Evolutionary conservation across 2,888 invertebrate genomes (phyloP).

Genomic region (Sicus ferrugineus): DNA sequence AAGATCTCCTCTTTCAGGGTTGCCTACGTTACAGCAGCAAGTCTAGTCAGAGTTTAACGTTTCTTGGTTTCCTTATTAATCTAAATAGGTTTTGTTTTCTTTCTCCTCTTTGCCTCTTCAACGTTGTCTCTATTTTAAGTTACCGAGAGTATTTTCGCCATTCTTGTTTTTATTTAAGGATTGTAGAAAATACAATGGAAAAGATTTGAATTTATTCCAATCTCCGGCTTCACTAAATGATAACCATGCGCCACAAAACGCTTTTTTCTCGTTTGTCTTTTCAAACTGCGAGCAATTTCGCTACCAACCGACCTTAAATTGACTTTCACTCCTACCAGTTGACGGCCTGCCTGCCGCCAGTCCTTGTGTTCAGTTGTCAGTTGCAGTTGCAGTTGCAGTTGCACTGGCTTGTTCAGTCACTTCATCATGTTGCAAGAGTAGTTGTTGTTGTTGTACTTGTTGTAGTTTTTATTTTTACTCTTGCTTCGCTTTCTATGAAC

Average conservation of each 20-base stretch:
- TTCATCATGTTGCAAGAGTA: constrained; percentile 18
- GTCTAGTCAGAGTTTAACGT: not conserved
- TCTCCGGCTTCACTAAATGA: not conserved
- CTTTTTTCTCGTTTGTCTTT: not conserved
- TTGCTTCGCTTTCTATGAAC: too few species aligned
- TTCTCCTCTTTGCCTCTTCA: not conserved
- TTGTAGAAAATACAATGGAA: not conserved
- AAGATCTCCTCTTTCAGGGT: not conserved
- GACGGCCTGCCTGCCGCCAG: not conserved
- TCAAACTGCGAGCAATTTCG: not conserved
- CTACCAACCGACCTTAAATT: not conserved
- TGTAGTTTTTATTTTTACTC: not conserved
- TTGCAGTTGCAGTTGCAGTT: too few species aligned
- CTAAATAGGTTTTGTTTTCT: not conserved
- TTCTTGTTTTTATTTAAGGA: not conserved
- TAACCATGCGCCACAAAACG: too few species aligned
- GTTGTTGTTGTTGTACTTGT: not conserved
- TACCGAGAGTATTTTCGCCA: not conserved
- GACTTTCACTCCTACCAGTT: not conserved
- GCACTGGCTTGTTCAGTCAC: too few species aligned
- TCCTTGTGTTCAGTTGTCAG: constrained; percentile 2
- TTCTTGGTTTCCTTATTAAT: not conserved
- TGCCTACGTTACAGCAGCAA: not conserved
- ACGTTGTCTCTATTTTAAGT: not conserved
- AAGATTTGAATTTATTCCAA: not conserved